Base-by-base conservation (phyloP, 2,888 invertebrate genomes). In the Odontothrips loti region DNA sequence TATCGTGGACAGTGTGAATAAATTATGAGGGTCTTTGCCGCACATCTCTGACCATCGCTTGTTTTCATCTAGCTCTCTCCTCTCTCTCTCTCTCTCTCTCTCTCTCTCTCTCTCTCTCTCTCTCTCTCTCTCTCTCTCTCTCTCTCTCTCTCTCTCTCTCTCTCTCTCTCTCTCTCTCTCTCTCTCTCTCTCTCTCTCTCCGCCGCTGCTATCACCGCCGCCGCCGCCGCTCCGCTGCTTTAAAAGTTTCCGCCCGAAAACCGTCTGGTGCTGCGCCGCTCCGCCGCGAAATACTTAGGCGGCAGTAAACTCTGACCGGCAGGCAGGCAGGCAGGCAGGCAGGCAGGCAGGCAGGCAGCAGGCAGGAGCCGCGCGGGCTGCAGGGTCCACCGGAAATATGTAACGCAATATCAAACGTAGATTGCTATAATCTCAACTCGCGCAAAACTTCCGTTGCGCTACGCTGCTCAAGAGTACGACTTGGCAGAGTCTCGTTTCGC, bases 391-490 rank as follows among this genome's bases (percentile, higher is more conserved):
- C 68, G 68, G 68, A 75, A 75, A 75, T 27, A 75, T 75, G 68
- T 75, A 75, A 75, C 68, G 68, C 68, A 75, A 75, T 75, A 75
- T 75, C 68, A 75, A 75, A 75, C 68, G 68, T 75, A 75, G 68
- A 75, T 75, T 75, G 68, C 68, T 75, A 75, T 75, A 75, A 75
- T 75, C 68, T 75, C 68, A 75, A 75, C 68, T 75, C 68, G 68
- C 68, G 68, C 23, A 75, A 75, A 75, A 75, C 68, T 75, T 75
- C 68, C 68, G 68, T 75, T 75, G 68, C 68, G 27, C 23, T 75
- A 27, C 68, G 68, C 34, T 43, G 34, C 68, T 75, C 68, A 75
- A 75, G 68, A 75, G 68, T 75, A 75, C 68, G 68, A 75, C 27
- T 75, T 75, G 68, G 23, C 68, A 68, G 23, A 68, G 68, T 68